These are phyloP conservation scores for Danaus melanippus DNA, from an alignment of 1,140 invertebrate species.

Conservation along the genomic window DNA sequence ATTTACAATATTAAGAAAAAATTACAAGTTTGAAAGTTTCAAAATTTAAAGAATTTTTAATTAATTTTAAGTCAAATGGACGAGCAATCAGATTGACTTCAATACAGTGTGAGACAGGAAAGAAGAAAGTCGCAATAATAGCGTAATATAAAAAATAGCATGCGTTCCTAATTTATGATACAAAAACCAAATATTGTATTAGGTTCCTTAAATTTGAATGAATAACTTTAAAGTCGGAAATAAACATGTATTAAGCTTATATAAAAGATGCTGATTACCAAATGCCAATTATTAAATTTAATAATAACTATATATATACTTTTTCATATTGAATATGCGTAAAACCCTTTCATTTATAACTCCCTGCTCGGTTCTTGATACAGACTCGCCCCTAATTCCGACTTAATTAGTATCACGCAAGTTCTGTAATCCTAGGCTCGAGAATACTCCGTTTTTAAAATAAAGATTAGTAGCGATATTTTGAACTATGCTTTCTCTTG, in stretches of 20 bases:
- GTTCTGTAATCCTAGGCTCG: slow-evolving; percentile 69
- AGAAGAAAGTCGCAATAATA: slow-evolving; percentile 9
- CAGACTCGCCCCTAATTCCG: slow-evolving; percentile 66
- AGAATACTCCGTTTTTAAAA: slow-evolving; percentile 67
- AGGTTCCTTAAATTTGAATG: too few species aligned
- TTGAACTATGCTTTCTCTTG: slow-evolving; percentile 52
- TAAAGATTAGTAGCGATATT: slow-evolving; percentile 68
- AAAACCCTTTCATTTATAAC: slow-evolving; percentile 70
- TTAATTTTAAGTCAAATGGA: not conserved
- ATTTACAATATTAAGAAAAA: not conserved
- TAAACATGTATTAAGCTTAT: too few species aligned
- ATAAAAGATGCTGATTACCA: too few species aligned
- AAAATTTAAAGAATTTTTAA: not conserved
- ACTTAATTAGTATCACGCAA: slow-evolving; percentile 71
- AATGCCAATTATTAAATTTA: too few species aligned
- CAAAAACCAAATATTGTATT: too few species aligned
- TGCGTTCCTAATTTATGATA: slow-evolving; percentile 11
- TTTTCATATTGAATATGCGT: slow-evolving; percentile 48
- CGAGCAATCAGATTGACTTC: not conserved
- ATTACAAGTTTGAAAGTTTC: not conserved
- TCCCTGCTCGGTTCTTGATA: slow-evolving; percentile 64
- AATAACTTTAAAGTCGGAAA: too few species aligned
- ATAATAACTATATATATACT: too few species aligned
- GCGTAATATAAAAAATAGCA: slow-evolving; percentile 9
- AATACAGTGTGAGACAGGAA: slow-evolving; percentile 6